A percentile compares a stretch with the other conserved stretches of the same genome.
phyloP scores from a whole-genome alignment of 2,113 vertebrate genomes.

The Amphilophus citrinellus region DNA sequence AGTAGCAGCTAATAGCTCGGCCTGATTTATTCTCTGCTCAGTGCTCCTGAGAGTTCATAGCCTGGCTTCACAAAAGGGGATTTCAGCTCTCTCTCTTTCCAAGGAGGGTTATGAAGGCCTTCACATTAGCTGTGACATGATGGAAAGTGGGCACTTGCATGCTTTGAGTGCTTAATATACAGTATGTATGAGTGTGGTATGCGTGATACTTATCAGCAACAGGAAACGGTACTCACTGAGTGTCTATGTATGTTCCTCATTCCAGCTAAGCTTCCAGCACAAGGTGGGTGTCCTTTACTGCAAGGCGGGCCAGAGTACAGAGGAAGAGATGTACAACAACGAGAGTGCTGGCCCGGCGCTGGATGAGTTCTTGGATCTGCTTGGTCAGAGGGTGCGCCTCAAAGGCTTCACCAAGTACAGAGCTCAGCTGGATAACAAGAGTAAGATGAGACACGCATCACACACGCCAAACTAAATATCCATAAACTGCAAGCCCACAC shows the following conservation, averaged over 20 bases:
- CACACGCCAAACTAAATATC: slow-evolving; percentile 24
- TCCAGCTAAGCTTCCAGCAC: slow-evolving; percentile 98
- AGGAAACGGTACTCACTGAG: slow-evolving; percentile 44
- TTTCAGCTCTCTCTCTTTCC: slow-evolving; percentile 42
- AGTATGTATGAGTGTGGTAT: slow-evolving; percentile 19
- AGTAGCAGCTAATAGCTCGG: slow-evolving; percentile 61
- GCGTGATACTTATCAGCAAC: slow-evolving; percentile 32
- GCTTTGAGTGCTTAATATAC: slow-evolving; percentile 55
- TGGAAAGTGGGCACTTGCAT: slow-evolving; percentile 55
- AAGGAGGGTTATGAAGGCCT: slow-evolving; percentile 47
- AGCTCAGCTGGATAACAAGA: slow-evolving; percentile 98
- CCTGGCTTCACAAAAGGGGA: slow-evolving; percentile 50
- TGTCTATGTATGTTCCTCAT: slow-evolving; percentile 54
- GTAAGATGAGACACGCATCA: slow-evolving; percentile 81
- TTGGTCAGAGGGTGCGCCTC: slow-evolving; percentile 95
- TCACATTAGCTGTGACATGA: slow-evolving; percentile 63
- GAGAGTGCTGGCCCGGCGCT: slow-evolving; percentile 92
- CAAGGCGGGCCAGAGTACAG: slow-evolving; percentile 95
- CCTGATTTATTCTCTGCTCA: slow-evolving; percentile 63
- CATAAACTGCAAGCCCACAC: slow-evolving; percentile 20
- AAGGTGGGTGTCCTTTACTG: slow-evolving; percentile 98
- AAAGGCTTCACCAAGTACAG: slow-evolving; percentile 97
- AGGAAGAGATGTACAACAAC: slow-evolving; percentile 99
- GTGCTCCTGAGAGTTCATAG: slow-evolving; percentile 51
- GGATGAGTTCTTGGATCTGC: slow-evolving; percentile 95